These are phyloP conservation scores for Pollenia labialis DNA, from an alignment of 2,888 invertebrate species.

Conservation along the genomic window DNA sequence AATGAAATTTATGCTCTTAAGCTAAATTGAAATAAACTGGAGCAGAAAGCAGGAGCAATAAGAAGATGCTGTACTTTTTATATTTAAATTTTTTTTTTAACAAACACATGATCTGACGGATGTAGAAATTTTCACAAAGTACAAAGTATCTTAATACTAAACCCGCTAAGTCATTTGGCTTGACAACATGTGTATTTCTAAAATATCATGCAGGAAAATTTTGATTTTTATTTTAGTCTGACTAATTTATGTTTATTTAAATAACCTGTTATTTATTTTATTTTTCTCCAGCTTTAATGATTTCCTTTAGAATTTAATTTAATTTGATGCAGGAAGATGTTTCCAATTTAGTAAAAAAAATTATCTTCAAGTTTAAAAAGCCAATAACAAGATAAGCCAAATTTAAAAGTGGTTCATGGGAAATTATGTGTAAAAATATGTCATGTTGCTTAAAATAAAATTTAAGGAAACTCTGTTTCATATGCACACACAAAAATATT, in stretches of 20 bases:
- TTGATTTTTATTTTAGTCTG: constrained; percentile 1
- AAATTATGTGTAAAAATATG: background rate
- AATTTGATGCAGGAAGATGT: background rate
- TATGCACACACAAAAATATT: no score
- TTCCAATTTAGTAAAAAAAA: background rate
- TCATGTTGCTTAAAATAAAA: background rate
- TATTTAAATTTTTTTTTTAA: background rate
- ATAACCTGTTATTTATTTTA: background rate
- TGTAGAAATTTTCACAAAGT: background rate
- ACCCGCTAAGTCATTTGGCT: no score
- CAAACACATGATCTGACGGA: constrained; percentile 23
- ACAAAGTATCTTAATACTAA: no score
- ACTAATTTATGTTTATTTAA: background rate
- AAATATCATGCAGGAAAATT: background rate
- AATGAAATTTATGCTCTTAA: constrained; percentile 32
- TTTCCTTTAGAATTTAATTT: constrained; percentile 18
- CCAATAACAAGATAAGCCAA: background rate
- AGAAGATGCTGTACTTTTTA: constrained; percentile 3
- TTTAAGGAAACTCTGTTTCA: background rate
- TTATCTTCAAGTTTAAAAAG: background rate
- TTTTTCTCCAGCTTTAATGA: background rate
- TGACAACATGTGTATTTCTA: background rate
- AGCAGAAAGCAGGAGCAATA: background rate
- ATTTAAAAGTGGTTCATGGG: background rate
- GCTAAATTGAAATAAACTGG: background rate